phyloP scores from a whole-genome alignment of 2,113 vertebrate species.

The Phycodurus eques region DNA sequence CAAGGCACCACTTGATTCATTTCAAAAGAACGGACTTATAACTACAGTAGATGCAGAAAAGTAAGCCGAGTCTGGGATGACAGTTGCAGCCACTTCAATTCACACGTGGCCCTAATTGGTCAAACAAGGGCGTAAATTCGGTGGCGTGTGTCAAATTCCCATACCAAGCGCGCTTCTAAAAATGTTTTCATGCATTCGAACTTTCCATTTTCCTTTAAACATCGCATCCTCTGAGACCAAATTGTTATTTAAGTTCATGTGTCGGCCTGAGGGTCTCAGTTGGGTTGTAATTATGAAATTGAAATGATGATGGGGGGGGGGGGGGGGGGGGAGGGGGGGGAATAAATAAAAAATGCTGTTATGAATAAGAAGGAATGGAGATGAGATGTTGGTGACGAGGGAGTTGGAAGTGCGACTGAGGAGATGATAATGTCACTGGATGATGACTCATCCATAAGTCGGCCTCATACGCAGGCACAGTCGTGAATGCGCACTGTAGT shows the following conservation, averaged over 20 bases:
- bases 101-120: neutral
- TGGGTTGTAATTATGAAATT: neutral
- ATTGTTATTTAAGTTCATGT: neutral
- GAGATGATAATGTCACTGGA: slow-evolving; percentile 44
- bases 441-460: slow-evolving; percentile 65
- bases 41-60: too few relatives aligned
- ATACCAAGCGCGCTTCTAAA: neutral
- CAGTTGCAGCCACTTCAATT: neutral
- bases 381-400: neutral
- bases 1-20: too few relatives aligned
- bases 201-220: neutral
- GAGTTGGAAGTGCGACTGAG: slow-evolving; percentile 6
- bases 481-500: slow-evolving; percentile 12
- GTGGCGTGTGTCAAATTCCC: neutral
- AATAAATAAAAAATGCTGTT: neutral
- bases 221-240: neutral
- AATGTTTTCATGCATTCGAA: neutral
- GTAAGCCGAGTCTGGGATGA: neutral
- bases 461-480: slow-evolving; percentile 21
- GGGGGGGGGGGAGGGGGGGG: neutral
- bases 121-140: neutral
- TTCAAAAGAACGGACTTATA: too few relatives aligned
- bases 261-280: neutral
- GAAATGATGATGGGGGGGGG: neutral
- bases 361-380: neutral